Percentiles rank a stretch among this genome's conserved stretches.
Evolutionary conservation across 1,140 invertebrate genomes (phyloP).

Genomic region (Aphaenogaster ashmeadi): DNA sequence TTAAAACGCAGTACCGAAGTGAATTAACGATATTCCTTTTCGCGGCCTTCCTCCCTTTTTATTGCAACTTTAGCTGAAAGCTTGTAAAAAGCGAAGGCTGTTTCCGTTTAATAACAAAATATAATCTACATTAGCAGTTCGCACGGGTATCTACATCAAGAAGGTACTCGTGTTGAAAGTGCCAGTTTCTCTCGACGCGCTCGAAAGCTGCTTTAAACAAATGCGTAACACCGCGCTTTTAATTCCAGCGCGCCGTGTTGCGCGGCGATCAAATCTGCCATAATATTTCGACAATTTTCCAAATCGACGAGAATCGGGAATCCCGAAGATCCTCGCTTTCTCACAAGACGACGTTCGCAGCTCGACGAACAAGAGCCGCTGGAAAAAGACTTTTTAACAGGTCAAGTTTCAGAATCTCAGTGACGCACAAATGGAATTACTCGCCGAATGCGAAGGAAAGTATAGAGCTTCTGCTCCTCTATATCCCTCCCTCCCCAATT

Average conservation of each 20-base stretch:
- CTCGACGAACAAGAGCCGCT: conserved; percentile 65
- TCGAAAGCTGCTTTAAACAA: neutral
- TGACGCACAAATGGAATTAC: conserved; percentile 81
- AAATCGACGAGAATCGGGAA: conserved; percentile 13
- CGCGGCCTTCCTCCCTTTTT: conserved; percentile 45
- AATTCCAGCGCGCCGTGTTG: neutral
- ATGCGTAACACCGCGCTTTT: neutral
- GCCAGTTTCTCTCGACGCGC: neutral
- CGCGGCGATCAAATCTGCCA: neutral
- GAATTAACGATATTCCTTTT: conserved; percentile 65
- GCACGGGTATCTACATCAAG: neutral
- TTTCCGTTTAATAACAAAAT: conserved; percentile 23
- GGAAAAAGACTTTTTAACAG: conserved; percentile 81
- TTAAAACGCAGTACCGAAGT: conserved; percentile 63
- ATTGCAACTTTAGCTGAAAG: neutral
- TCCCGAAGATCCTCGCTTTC: conserved; percentile 5
- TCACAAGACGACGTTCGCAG: conserved; percentile 31
- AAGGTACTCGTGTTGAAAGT: neutral
- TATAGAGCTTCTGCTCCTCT: conserved; percentile 23
- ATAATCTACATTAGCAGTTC: neutral
- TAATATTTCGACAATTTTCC: conserved; percentile 45
- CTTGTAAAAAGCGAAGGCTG: conserved; percentile 1
- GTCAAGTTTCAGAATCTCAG: conserved; percentile 80
- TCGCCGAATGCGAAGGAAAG: conserved; percentile 67
- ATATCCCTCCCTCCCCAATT: conserved; percentile 30